Evolutionary conservation across 2,888 invertebrate genomes (phyloP).

Genomic region (Cremastinae sp.): DNA sequence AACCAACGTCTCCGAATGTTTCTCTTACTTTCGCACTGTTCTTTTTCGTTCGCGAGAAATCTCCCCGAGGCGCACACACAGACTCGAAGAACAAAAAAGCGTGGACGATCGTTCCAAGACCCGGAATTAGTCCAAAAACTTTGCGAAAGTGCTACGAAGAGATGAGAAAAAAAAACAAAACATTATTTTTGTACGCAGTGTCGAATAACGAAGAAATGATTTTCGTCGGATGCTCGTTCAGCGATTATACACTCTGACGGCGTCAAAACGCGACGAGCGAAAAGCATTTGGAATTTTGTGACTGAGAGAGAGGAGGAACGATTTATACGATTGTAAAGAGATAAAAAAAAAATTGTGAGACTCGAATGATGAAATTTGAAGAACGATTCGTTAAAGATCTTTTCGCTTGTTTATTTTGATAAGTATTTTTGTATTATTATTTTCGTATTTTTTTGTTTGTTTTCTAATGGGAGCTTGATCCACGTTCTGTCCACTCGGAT

Average conservation of each 20-base stretch:
- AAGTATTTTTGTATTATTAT: too few relatives aligned
- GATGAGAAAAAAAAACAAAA: conserved; percentile 62
- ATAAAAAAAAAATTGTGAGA: too few relatives aligned
- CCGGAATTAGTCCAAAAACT: conserved; percentile 36
- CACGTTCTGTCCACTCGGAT: conserved; percentile 40
- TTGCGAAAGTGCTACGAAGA: conserved; percentile 40
- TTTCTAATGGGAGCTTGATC: conserved; percentile 16
- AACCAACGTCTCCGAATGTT: conserved; percentile 45
- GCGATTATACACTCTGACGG: too few relatives aligned
- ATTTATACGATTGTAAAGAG: too few relatives aligned
- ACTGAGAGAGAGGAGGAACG: too few relatives aligned
- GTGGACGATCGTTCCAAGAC: conserved; percentile 27
- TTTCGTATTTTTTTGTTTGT: conserved; percentile 1
- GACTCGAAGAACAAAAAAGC: background rate
- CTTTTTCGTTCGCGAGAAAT: background rate
- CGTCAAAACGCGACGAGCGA: too few relatives aligned
- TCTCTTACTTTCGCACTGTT: background rate
- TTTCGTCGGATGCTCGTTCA: conserved; percentile 46
- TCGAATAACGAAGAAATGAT: conserved; percentile 63
- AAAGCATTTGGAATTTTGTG: too few relatives aligned
- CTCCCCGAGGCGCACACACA: background rate
- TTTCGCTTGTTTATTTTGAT: conserved; percentile 2
- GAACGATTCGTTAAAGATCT: too few relatives aligned
- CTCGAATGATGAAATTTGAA: too few relatives aligned
- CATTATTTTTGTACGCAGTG: conserved; percentile 76